Evolutionary conservation across 2,888 invertebrate species (phyloP), one percentile per base, ranked within the genome.

Genomic region (Drosophila picticornis): DNA sequence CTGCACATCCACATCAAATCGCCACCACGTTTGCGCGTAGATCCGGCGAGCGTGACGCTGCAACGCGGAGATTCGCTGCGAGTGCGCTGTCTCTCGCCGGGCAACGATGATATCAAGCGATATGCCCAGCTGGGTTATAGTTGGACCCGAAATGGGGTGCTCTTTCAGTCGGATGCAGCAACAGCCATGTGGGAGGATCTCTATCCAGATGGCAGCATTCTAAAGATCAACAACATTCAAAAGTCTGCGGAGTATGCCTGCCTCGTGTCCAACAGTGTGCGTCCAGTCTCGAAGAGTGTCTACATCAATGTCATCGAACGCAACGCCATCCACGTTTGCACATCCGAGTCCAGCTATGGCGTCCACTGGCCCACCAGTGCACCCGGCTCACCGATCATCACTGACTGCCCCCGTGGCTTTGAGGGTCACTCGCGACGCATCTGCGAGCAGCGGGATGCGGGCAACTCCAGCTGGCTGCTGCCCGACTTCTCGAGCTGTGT

Each of bases 151-250:
- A 97, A 97, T 89, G 95, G 95, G 66, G 95, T 95, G 13, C 93
- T 97, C 19, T 94, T 97, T 29, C 96, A 96, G 55, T 94, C 97
- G 70, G 95, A 95, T 60, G 96, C 96, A 0, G 96, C 96, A 9
- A 94, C 94, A n/a, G 96, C 96, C 86, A 96, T 96, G 82, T 97
- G 97, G 96, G 97, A 97, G 91, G 97, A 97, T 89, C 94, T 97
- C 32, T 96, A 96, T 92, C 97, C 97, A 0, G 96, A 96, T 68
- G 97, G 97, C 11, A 97, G 96, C 87, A 96, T 97, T 63, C 94
- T 97, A 7, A 96, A 96, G 91, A 95, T 97, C 34, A 96, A 95
- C 82, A 96, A 96, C 83, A 95, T 96, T 53, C 96, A 96, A 96
- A 96, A 96, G 95, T 96, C 96, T 0, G 95, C 96, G 0, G 95